phyloP scores from a whole-genome alignment of 2,797 vertebrate species.

The Podargus strigoides region DNA sequence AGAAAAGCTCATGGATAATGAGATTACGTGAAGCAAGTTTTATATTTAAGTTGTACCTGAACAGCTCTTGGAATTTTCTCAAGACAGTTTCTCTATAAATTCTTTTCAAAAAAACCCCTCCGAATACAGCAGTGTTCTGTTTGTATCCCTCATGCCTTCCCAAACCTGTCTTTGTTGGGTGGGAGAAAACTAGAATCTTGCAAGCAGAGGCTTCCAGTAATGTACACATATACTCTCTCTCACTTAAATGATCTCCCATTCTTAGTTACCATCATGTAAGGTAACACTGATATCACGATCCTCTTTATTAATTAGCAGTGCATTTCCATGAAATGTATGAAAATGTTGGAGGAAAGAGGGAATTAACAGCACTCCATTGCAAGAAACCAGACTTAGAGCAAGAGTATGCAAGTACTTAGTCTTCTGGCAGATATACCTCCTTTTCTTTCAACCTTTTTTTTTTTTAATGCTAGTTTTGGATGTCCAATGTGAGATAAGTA shows the following conservation, averaged over 20 bases:
- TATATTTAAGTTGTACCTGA: not conserved
- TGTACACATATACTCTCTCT: not conserved
- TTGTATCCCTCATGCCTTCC: not conserved
- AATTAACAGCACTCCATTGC: not conserved
- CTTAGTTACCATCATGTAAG: not conserved
- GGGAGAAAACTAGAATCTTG: not conserved
- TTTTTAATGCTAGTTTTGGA: not conserved
- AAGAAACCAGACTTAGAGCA: not conserved
- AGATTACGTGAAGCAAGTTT: not conserved
- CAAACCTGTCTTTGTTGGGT: not conserved
- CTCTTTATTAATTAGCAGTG: not conserved
- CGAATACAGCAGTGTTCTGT: not conserved
- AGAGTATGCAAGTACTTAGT: not conserved
- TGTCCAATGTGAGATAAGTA: not conserved
- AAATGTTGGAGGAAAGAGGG: not conserved
- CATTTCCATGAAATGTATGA: not conserved
- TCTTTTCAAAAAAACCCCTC: not conserved
- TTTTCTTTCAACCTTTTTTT: not conserved
- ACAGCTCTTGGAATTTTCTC: not conserved
- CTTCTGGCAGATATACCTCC: not conserved
- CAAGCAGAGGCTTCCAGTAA: not conserved
- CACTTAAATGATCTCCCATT: not conserved
- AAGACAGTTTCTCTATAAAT: not conserved
- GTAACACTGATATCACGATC: accelerated
- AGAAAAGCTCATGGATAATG: not conserved